Percentiles rank a stretch among this genome's conserved stretches.
phyloP scores from a whole-genome alignment of 2,113 vertebrate genomes.

The Scophthalmus maximus region DNA sequence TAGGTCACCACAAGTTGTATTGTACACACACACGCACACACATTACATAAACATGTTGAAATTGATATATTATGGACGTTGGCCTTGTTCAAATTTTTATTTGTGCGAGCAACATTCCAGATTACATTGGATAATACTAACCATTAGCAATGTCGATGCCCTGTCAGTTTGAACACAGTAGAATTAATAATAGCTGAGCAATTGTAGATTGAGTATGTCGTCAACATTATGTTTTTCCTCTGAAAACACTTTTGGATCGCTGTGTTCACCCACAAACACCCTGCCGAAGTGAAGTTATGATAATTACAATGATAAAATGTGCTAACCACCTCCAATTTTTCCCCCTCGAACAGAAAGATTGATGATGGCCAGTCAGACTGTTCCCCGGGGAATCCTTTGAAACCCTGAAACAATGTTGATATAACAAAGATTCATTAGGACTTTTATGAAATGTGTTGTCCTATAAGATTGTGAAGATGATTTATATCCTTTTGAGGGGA shows the following conservation, averaged over 20 bases:
- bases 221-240: slow-evolving; percentile 29
- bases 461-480: slow-evolving; percentile 66
- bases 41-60: background rate
- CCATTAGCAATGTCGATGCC: background rate
- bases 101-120: background rate
- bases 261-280: slow-evolving; percentile 58
- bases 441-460: slow-evolving; percentile 60
- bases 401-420: slow-evolving; percentile 61
- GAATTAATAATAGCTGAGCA: slow-evolving; percentile 20
- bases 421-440: slow-evolving; percentile 69
- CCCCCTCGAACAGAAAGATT: slow-evolving; percentile 56
- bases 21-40: background rate
- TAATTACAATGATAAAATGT: slow-evolving; percentile 74
- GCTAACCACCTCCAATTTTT: slow-evolving; percentile 65
- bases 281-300: slow-evolving; percentile 57
- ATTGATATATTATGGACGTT: background rate
- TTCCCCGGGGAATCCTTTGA: slow-evolving; percentile 54
- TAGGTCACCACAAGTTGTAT: background rate
- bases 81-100: background rate
- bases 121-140: background rate
- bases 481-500: slow-evolving; percentile 46
- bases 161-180: slow-evolving; percentile 16
- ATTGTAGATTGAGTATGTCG: slow-evolving; percentile 9
- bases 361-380: slow-evolving; percentile 61
- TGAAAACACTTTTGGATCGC: slow-evolving; percentile 51